Percentiles rank a stretch among this genome's conserved stretches.
phyloP scores from a whole-genome alignment of 2,797 vertebrate genomes.

The Harpagifer antarcticus region DNA sequence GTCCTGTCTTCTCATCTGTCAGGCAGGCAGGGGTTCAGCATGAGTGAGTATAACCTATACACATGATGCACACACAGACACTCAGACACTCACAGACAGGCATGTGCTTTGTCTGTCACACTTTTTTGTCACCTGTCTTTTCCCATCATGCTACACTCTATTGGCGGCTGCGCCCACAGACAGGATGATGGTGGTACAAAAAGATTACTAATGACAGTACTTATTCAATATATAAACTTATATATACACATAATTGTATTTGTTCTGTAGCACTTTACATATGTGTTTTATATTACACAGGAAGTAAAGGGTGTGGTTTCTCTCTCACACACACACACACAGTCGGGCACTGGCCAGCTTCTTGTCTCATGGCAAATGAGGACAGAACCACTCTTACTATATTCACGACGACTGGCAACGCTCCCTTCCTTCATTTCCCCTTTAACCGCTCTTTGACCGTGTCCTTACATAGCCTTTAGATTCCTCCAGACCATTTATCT shows the following conservation, averaged over 20 bases:
- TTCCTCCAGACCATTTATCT: constrained; percentile 20
- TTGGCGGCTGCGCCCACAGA: not conserved
- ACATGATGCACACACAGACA: constrained; percentile 45
- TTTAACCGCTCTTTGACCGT: constrained; percentile 28
- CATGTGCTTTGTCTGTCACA: constrained; percentile 58
- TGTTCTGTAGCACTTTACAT: constrained; percentile 19
- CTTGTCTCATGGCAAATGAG: constrained; percentile 72
- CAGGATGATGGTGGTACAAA: constrained; percentile 25
- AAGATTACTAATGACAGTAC: not conserved
- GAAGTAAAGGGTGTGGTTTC: constrained; percentile 86
- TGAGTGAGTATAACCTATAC: constrained; percentile 83
- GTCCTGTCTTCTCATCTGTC: constrained; percentile 55
- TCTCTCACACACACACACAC: constrained; percentile 6
- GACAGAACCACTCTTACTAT: constrained; percentile 56
- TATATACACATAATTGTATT: not conserved
- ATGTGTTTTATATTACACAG: constrained; percentile 58
- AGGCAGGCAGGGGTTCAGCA: constrained; percentile 62
- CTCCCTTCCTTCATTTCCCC: constrained; percentile 28
- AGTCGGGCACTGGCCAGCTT: constrained; percentile 45
- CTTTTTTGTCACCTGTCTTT: constrained; percentile 44
- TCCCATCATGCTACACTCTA: constrained; percentile 18
- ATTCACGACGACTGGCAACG: constrained; percentile 38
- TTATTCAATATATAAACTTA: not conserved
- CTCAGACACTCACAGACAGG: constrained; percentile 45
- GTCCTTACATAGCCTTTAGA: constrained; percentile 43